These are phyloP conservation scores for Amniataba percoides DNA, from an alignment of 2,797 vertebrate genomes.

Conservation along the genomic window DNA sequence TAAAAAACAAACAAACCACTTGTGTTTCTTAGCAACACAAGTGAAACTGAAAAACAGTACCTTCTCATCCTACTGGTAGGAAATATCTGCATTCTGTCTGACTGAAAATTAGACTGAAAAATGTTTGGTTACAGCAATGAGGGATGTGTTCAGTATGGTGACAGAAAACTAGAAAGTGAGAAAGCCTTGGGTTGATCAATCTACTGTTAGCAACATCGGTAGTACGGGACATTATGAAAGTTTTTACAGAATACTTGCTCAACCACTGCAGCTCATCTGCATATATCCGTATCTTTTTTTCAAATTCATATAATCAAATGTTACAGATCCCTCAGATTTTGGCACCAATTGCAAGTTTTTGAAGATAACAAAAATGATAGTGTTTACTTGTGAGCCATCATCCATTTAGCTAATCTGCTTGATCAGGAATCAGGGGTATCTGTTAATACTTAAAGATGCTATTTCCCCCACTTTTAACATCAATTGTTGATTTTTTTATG, in stretches of 20 bases:
- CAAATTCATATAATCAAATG: background rate
- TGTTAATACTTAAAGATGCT: background rate
- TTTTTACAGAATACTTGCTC: background rate
- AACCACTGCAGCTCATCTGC: background rate
- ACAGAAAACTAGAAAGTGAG: conserved; percentile 1
- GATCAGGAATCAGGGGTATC: too few relatives aligned
- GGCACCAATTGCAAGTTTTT: background rate
- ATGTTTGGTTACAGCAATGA: background rate
- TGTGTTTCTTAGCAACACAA: background rate
- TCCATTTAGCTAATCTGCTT: too few relatives aligned
- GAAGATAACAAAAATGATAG: too few relatives aligned
- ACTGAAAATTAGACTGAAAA: conserved; percentile 5
- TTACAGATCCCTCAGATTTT: too few relatives aligned
- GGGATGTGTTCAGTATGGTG: background rate
- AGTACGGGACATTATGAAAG: too few relatives aligned
- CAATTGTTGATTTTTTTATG: background rate
- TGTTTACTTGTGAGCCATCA: too few relatives aligned
- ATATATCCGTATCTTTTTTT: background rate
- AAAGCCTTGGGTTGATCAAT: background rate
- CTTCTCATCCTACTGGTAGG: background rate
- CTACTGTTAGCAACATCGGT: background rate
- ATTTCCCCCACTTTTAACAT: background rate
- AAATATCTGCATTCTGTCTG: background rate
- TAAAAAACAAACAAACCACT: background rate
- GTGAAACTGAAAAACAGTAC: conserved; percentile 8